A percentile compares a stretch with the other conserved stretches of the same genome.
Conservation (phyloP, 1,140 invertebrate species). For the Musca vetustissima region DNA sequence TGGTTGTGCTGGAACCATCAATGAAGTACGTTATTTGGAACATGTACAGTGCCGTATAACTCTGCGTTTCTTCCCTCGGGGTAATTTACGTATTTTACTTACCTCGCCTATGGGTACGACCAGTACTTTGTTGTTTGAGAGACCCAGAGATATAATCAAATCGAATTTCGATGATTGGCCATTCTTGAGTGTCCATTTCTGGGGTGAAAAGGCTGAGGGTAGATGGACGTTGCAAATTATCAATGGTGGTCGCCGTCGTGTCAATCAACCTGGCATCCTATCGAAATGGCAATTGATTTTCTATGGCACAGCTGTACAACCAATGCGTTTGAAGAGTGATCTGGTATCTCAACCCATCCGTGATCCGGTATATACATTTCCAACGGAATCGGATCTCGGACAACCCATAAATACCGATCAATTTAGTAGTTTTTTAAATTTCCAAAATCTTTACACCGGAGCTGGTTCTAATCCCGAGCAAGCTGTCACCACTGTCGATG, state of each 20-base stretch:
- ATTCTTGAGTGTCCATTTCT: slow-evolving; percentile 95
- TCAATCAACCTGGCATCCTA: slow-evolving; percentile 82
- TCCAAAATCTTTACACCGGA: slow-evolving; percentile 68
- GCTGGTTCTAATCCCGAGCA: slow-evolving; percentile 70
- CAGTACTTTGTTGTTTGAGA: slow-evolving; percentile 83
- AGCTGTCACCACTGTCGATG: slow-evolving; percentile 69
- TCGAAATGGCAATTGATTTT: slow-evolving; percentile 93
- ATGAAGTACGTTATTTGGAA: slow-evolving; percentile 87
- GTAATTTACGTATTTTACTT: slow-evolving; percentile 79
- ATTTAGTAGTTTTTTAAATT: slow-evolving; percentile 58
- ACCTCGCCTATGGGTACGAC: slow-evolving; percentile 89
- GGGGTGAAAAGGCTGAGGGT: slow-evolving; percentile 92
- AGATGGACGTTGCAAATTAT: slow-evolving; percentile 91
- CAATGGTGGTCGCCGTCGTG: slow-evolving; percentile 80
- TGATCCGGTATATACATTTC: slow-evolving; percentile 47
- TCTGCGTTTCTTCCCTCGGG: slow-evolving; percentile 83
- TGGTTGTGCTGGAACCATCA: slow-evolving; percentile 80
- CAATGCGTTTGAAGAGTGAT: slow-evolving; percentile 65
- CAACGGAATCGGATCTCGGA: slow-evolving; percentile 52
- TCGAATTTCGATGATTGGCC: slow-evolving; percentile 97
- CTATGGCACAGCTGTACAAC: slow-evolving; percentile 84
- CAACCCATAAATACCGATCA: slow-evolving; percentile 59
- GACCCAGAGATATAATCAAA: slow-evolving; percentile 86
- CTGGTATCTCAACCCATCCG: slow-evolving; percentile 42
- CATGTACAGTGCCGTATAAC: slow-evolving; percentile 94